Percentiles rank a stretch among this genome's conserved stretches.
phyloP scores from a whole-genome alignment of 2,113 vertebrate genomes.

The Anoura caudifer region DNA sequence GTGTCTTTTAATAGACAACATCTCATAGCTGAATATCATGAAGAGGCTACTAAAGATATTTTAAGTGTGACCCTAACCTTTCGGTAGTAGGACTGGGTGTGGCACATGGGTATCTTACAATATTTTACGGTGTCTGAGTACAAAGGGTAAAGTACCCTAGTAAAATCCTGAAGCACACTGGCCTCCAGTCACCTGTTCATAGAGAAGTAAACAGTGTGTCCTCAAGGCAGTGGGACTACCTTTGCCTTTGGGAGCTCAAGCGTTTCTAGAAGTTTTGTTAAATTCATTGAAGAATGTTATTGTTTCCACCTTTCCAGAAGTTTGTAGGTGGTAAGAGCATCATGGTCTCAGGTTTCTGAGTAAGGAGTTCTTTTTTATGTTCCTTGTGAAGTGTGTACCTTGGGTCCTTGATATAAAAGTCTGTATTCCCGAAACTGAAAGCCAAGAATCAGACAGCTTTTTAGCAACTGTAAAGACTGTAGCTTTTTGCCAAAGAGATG shows the following conservation, averaged over 20 bases:
- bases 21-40: not conserved
- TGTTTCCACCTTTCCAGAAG: not conserved
- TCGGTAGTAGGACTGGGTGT: not conserved
- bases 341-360: not conserved
- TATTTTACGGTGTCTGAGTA: not conserved
- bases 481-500: not conserved
- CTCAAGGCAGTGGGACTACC: not conserved
- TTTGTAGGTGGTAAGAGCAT: not conserved
- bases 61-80: not conserved
- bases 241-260: not conserved
- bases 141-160: not conserved
- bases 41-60: not conserved
- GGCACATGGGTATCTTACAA: not conserved
- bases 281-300: not conserved
- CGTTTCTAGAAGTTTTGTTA: not conserved
- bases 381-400: not conserved
- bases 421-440: conserved; percentile 12
- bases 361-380: not conserved
- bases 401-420: not conserved
- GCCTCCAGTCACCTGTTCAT: not conserved
- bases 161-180: not conserved
- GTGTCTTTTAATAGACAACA: not conserved
- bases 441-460: not conserved
- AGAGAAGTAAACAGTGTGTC: not conserved
- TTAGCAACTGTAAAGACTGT: not conserved